Evolutionary conservation across 2,888 invertebrate genomes (phyloP).

Genomic region (Scaptomyza flava): DNA sequence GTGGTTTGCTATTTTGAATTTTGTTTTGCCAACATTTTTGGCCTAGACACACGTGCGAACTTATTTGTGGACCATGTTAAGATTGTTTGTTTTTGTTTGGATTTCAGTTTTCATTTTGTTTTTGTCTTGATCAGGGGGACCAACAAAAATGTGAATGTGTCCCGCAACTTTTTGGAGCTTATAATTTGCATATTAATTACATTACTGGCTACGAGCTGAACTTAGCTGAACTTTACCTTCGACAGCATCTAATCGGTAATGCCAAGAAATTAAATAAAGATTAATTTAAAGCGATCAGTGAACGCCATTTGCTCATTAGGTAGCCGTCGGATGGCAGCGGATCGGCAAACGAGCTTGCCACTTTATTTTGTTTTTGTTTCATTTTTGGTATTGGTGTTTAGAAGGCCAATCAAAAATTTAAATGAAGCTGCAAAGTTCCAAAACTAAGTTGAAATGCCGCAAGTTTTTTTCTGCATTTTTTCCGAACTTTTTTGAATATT

Average conservation of each 20-base stretch:
- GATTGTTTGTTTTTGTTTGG: not conserved
- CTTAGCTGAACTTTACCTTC: slow-evolving; percentile 73
- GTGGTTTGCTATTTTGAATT: slow-evolving; percentile 64
- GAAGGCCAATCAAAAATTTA: slow-evolving; percentile 78
- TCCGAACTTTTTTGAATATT: slow-evolving; percentile 51
- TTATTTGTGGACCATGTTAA: not conserved
- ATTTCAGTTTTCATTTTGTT: slow-evolving; percentile 21
- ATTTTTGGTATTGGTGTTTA: slow-evolving; percentile 21
- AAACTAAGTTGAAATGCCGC: slow-evolving; percentile 69
- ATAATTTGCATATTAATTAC: slow-evolving; percentile 79
- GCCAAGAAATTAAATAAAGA: slow-evolving; percentile 78
- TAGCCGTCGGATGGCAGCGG: slow-evolving; percentile 37
- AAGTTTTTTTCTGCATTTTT: no score
- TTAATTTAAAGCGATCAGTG: slow-evolving; percentile 80
- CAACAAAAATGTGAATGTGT: slow-evolving; percentile 62
- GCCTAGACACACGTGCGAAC: slow-evolving; percentile 49
- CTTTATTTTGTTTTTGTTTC: slow-evolving; percentile 13
- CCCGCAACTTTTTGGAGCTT: slow-evolving; percentile 44
- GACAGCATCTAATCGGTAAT: slow-evolving; percentile 78
- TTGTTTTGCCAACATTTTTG: slow-evolving; percentile 40
- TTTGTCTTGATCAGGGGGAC: slow-evolving; percentile 23
- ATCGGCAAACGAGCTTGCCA: slow-evolving; percentile 69
- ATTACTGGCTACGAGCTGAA: slow-evolving; percentile 62
- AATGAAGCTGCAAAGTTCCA: slow-evolving; percentile 76
- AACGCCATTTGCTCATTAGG: slow-evolving; percentile 79